Evolutionary conservation across 2,113 vertebrate genomes (phyloP), one percentile per base, ranked within the genome.

Genomic region (Alectura lathami): DNA sequence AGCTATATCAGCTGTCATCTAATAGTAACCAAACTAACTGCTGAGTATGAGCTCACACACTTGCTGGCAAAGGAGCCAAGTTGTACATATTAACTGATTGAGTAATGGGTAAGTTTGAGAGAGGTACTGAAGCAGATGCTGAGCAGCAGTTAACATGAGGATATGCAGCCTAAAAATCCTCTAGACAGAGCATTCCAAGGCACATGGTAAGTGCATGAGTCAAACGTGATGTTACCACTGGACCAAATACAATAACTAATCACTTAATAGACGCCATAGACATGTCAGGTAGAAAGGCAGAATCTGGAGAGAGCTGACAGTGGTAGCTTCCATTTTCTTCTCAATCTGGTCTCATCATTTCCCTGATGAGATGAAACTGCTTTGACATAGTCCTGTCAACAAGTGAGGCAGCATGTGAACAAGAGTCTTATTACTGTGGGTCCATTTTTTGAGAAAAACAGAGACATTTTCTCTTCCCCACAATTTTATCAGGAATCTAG

Each of bases 111-210:
- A 85, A 83, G 53, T 32, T 9, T 36, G 18, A 64, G 32, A 56
- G 14, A n/a, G 43, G 43, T n/a, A 68, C 32, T 47, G 34, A 88
- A 90, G 63, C 2, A 59, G 47, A 42, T 22, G 70, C 17, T 40
- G 24, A 77, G 29, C 12, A 54, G 13, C 9, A 8, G 6, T 64
- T 48, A 74, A 53, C 6, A 54, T 10, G 20, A 68, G 3, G 13
- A 43, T 17, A 42, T 1, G 3, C 0, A 0, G 40, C n/a, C 57
- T 56, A 8, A 7, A 13, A 88, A 83, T 30, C 26, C 27, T 64
- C 22, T 54, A 89, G 30, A 53, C 17, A 48, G 20, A 47, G 9
- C 22, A 29, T 83, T 85, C 14, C 36, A 69, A 54, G 5, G 20
- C 38, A 42, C 8, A 17, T 43, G 32, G 4, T 10, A 75, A 75